phyloP scores from a whole-genome alignment of 2,888 invertebrate species.

The Lysandra bellargus region DNA sequence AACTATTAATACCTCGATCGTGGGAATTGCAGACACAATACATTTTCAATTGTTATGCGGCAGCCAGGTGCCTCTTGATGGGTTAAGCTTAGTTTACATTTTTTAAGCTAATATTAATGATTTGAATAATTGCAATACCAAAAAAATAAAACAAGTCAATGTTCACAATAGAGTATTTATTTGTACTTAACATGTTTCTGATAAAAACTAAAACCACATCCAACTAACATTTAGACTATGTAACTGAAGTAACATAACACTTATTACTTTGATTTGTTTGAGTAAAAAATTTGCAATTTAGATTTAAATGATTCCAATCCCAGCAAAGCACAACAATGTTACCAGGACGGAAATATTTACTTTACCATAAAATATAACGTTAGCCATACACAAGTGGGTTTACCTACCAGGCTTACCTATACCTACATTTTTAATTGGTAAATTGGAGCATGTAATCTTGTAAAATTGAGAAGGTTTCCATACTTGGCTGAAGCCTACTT shows the following conservation, averaged over 20 bases:
- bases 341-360: conserved; percentile 30
- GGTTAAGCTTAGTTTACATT: no score
- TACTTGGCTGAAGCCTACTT: neutral
- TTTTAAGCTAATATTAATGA: no score
- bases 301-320: conserved; percentile 15
- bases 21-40: no score
- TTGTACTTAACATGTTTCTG: conserved; percentile 32
- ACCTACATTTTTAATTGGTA: no score
- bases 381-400: neutral
- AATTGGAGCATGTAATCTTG: no score
- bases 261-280: neutral
- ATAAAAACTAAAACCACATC: conserved; percentile 29
- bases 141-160: conserved; percentile 11
- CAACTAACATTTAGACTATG: conserved; percentile 27
- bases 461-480: neutral
- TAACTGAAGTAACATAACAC: conserved; percentile 21
- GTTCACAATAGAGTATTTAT: conserved; percentile 32
- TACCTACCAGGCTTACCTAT: neutral
- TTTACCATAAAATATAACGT: neutral
- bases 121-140: neutral
- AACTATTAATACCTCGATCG: no score
- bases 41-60: no score
- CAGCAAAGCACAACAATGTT: conserved; percentile 22
- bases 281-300: conserved; percentile 11
- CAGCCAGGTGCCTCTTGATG: no score